A percentile compares a stretch with the other conserved stretches of the same genome.
Conservation (phyloP, 2,888 invertebrate genomes). For the Hirtodrosophila cameraria region DNA sequence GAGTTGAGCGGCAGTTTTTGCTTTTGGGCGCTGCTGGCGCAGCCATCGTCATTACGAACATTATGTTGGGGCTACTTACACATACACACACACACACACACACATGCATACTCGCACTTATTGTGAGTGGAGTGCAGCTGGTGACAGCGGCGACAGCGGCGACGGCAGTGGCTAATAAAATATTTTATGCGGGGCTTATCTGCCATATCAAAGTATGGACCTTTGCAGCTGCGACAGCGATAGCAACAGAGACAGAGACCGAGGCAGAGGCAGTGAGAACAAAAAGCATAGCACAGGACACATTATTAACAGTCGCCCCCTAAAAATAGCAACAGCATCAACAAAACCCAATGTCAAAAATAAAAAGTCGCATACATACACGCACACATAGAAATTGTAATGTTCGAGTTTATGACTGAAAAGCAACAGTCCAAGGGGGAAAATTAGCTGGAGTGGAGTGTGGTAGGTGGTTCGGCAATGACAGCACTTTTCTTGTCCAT, state of each 20-base stretch:
- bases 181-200: constrained; percentile 76
- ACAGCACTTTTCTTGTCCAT: constrained; percentile 14
- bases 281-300: constrained; percentile 58
- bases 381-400: constrained; percentile 42
- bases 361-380: constrained; percentile 52
- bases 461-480: constrained; percentile 13
- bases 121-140: constrained; percentile 32
- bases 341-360: constrained; percentile 68
- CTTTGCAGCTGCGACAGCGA: constrained; percentile 63
- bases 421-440: constrained; percentile 61
- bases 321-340: constrained; percentile 52
- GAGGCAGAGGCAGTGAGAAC: no score
- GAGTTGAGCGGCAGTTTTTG: constrained; percentile 56
- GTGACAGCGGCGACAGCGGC: not conserved
- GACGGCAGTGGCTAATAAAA: constrained; percentile 65
- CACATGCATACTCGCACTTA: not conserved
- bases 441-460: not conserved
- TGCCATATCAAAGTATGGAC: constrained; percentile 66
- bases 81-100: constrained; percentile 5
- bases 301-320: constrained; percentile 67
- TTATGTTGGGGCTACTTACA: constrained; percentile 37
- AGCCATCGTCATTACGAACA: constrained; percentile 55
- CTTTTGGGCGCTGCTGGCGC: constrained; percentile 51
- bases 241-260: no score
- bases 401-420: constrained; percentile 71